A percentile compares a stretch with the other conserved stretches of the same genome.
Conservation (phyloP, 2,888 invertebrate species). For the Anarsia innoxiella region DNA sequence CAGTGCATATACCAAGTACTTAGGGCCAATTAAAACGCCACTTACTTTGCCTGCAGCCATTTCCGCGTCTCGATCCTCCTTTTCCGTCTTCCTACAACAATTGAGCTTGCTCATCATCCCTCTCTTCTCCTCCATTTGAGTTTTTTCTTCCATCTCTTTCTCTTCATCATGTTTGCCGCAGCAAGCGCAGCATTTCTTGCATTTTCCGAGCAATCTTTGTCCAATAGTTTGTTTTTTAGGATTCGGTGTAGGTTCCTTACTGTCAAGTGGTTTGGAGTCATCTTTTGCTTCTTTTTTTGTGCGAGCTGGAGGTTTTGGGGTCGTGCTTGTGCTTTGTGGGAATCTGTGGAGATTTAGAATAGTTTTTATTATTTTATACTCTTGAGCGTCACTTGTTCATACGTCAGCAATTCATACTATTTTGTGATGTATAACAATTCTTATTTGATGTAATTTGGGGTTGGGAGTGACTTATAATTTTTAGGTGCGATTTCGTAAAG, state of each 20-base stretch:
- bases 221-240: conserved; percentile 42
- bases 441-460: no score
- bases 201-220: conserved; percentile 53
- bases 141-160: conserved; percentile 23
- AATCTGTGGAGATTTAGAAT: conserved; percentile 35
- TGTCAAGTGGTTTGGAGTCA: conserved; percentile 21
- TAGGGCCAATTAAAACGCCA: no score
- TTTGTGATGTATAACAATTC: no score
- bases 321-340: conserved; percentile 65
- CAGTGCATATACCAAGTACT: no score
- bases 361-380: neutral
- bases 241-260: conserved; percentile 22
- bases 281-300: conserved; percentile 34
- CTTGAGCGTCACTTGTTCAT: no score
- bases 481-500: no score
- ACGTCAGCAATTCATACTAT: no score
- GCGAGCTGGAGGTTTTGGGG: conserved; percentile 60
- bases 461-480: no score
- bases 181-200: conserved; percentile 67
- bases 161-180: conserved; percentile 49
- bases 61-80: conserved; percentile 49
- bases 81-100: conserved; percentile 55
- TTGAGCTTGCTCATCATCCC: conserved; percentile 49
- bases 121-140: conserved; percentile 27
- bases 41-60: conserved; percentile 62